These are phyloP conservation scores for Himalopsyche kuldschensis DNA, from an alignment of 2,888 invertebrate genomes.

Conservation along the genomic window DNA sequence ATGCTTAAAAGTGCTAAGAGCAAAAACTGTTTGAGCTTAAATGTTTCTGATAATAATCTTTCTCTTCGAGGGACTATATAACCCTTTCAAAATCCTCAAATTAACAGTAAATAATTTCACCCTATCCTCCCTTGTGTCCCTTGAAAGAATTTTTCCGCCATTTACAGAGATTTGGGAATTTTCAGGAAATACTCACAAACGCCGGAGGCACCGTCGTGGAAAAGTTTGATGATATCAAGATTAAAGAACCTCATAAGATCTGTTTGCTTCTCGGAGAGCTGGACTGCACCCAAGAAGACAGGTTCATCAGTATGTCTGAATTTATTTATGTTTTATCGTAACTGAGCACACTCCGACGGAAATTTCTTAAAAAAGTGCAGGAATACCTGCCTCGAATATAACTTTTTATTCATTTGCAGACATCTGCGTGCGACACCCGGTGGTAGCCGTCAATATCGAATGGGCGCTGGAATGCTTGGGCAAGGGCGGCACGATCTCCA, in stretches of 20 bases:
- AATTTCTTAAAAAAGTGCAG: too few species aligned
- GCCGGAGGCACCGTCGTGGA: constrained; percentile 49
- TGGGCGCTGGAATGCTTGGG: constrained; percentile 56
- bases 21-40: too few species aligned
- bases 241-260: constrained; percentile 17
- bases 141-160: too few species aligned
- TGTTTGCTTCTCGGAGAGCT: constrained; percentile 53
- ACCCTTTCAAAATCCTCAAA: too few species aligned
- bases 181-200: constrained; percentile 48
- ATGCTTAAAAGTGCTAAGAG: too few species aligned
- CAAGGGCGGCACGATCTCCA: constrained; percentile 46
- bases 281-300: constrained; percentile 52
- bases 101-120: too few species aligned
- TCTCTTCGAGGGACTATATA: too few species aligned
- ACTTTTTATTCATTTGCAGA: constrained; percentile 44
- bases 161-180: background rate
- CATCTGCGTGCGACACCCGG: constrained; percentile 48
- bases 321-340: too few species aligned
- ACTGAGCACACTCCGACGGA: too few species aligned
- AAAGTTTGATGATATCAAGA: constrained; percentile 16
- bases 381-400: too few species aligned
- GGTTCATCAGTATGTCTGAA: constrained; percentile 52
- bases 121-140: too few species aligned
- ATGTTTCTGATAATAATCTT: too few species aligned
- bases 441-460: constrained; percentile 56